phyloP scores from a whole-genome alignment of 2,797 vertebrate species.

The Onychomys arenicola region DNA sequence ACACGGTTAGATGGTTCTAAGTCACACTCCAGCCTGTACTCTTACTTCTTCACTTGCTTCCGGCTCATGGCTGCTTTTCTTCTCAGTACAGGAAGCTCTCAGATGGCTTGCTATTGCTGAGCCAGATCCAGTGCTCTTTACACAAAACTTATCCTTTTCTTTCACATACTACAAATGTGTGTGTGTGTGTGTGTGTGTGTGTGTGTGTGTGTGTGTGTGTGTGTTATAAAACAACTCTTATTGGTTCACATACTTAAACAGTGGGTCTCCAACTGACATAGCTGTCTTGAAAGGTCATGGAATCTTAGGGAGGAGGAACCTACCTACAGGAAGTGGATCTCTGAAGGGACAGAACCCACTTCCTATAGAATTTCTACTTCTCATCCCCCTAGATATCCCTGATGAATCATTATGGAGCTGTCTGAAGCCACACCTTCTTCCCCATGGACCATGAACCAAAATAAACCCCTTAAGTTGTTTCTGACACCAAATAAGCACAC shows the following conservation, averaged over 20 bases:
- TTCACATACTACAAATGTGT: background rate
- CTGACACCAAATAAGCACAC: background rate
- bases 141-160: background rate
- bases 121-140: conserved; percentile 5
- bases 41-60: background rate
- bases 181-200: too few species aligned
- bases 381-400: too few species aligned
- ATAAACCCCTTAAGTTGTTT: background rate
- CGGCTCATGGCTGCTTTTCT: background rate
- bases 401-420: background rate
- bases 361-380: background rate
- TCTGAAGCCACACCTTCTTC: background rate
- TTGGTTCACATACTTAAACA: too few species aligned
- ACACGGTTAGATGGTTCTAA: background rate
- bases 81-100: background rate
- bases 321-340: background rate
- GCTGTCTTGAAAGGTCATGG: background rate
- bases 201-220: too few species aligned
- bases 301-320: background rate
- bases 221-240: background rate
- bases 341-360: background rate
- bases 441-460: background rate
- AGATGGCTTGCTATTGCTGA: background rate
- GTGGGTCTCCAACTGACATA: background rate
- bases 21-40: background rate